Conservation (phyloP, 2,113 vertebrate genomes). For the Synodontis membranacea region DNA sequence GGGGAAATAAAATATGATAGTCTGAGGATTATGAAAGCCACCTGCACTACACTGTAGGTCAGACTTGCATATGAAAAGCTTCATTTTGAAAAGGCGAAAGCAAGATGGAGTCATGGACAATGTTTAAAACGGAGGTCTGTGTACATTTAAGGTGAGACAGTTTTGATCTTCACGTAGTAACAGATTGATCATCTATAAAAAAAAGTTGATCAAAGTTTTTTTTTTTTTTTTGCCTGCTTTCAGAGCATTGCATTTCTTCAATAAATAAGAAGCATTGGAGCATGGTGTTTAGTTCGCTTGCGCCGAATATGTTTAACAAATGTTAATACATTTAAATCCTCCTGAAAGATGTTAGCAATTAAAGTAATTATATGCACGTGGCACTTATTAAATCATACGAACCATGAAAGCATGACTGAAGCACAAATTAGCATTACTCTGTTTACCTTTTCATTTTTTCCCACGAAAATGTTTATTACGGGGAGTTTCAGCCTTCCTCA, state of each 20-base stretch:
- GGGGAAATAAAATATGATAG: constrained; percentile 19
- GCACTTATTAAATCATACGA: constrained; percentile 60
- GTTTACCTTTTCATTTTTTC: constrained; percentile 44
- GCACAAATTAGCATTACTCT: constrained; percentile 44
- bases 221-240: neutral
- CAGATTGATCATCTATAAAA: too few species aligned
- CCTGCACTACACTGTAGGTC: constrained; percentile 40
- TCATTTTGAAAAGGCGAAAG: neutral
- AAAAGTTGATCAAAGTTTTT: neutral
- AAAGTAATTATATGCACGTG: constrained; percentile 57
- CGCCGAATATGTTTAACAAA: constrained; percentile 63
- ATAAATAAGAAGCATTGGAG: constrained; percentile 50
- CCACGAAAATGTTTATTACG: constrained; percentile 38
- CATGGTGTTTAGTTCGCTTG: constrained; percentile 56
- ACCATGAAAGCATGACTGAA: constrained; percentile 51
- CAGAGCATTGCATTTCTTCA: constrained; percentile 9
- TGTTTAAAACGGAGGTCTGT: neutral
- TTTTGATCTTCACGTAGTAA: too few species aligned
- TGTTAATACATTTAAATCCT: constrained; percentile 61
- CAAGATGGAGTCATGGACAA: neutral
- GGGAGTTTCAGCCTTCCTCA: constrained; percentile 31
- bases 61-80: neutral
- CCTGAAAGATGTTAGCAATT: constrained; percentile 63
- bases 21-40: constrained; percentile 47
- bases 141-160: neutral